A percentile compares a stretch with the other conserved stretches of the same genome.
These are phyloP conservation scores for Habrosyne pyritoides DNA, from an alignment of 2,888 invertebrate genomes.

Conservation along the genomic window DNA sequence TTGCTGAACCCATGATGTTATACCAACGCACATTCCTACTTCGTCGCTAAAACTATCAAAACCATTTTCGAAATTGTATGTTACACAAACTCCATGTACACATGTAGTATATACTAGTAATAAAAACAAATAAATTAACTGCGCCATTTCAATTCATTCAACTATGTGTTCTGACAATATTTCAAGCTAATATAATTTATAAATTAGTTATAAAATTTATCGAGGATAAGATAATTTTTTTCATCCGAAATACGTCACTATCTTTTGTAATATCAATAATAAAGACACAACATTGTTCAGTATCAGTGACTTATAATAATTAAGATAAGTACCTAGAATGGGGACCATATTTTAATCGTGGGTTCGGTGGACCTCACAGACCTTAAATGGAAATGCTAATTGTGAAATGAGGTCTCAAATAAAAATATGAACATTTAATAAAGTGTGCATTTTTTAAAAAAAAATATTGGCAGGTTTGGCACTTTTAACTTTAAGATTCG, in stretches of 20 bases:
- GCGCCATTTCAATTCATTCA: constrained; percentile 7
- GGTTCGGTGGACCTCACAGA: background rate
- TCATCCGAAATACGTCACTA: constrained; percentile 9
- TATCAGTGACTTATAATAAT: constrained; percentile 10
- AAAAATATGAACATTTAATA: too few relatives aligned
- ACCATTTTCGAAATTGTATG: background rate
- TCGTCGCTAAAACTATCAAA: background rate
- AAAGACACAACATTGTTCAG: background rate
- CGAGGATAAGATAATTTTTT: constrained; percentile 10
- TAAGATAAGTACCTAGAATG: constrained; percentile 12
- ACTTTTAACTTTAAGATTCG: too few relatives aligned
- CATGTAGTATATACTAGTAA: background rate
- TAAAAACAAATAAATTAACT: constrained; percentile 7
- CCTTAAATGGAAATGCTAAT: too few relatives aligned
- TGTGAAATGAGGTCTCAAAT: too few relatives aligned
- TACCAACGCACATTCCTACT: background rate
- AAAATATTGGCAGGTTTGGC: too few relatives aligned
- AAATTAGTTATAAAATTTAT: constrained; percentile 7
- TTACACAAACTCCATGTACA: background rate
- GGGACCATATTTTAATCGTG: constrained; percentile 18
- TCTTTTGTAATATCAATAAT: constrained; percentile 6
- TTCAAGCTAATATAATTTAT: constrained; percentile 1
- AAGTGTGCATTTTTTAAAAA: too few relatives aligned
- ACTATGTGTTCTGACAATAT: background rate
- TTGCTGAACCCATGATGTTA: background rate